phyloP scores from a whole-genome alignment of 2,113 vertebrate species.

The Siniperca knerii region DNA sequence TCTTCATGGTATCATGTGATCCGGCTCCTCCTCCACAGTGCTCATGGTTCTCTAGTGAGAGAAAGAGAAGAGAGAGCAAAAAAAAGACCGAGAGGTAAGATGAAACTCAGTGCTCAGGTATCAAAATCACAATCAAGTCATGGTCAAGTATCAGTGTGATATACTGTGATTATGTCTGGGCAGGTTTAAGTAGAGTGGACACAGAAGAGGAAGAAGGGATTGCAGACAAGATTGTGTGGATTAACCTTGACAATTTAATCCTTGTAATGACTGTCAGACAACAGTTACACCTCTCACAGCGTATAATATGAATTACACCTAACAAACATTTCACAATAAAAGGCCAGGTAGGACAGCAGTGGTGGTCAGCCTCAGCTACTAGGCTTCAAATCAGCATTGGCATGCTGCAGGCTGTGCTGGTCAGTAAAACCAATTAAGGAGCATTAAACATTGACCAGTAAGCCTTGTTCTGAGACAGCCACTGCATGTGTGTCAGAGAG shows the following conservation, averaged over 20 bases:
- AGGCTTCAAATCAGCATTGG: conserved; percentile 43
- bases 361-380: conserved; percentile 31
- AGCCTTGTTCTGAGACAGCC: conserved; percentile 49
- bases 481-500: conserved; percentile 35
- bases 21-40: conserved; percentile 95
- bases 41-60: conserved; percentile 92
- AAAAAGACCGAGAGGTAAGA: neutral
- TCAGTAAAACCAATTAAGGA: conserved; percentile 66
- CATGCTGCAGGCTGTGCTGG: conserved; percentile 47
- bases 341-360: neutral
- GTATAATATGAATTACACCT: conserved; percentile 13
- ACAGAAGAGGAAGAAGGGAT: conserved; percentile 8
- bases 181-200: conserved; percentile 15
- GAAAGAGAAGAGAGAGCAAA: neutral
- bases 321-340: conserved; percentile 31
- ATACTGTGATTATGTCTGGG: conserved; percentile 16
- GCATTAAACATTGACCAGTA: conserved; percentile 68
- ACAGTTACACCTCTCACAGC: conserved; percentile 15
- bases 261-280: conserved; percentile 28
- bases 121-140: conserved; percentile 47
- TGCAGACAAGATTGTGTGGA: conserved; percentile 2
- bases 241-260: conserved; percentile 51
- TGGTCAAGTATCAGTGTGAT: conserved; percentile 6
- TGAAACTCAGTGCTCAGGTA: conserved; percentile 21
- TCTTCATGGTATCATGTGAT: conserved; percentile 99